phyloP scores from a whole-genome alignment of 92 coral and sea anemone genomes.

The Phenganax subtilis region DNA sequence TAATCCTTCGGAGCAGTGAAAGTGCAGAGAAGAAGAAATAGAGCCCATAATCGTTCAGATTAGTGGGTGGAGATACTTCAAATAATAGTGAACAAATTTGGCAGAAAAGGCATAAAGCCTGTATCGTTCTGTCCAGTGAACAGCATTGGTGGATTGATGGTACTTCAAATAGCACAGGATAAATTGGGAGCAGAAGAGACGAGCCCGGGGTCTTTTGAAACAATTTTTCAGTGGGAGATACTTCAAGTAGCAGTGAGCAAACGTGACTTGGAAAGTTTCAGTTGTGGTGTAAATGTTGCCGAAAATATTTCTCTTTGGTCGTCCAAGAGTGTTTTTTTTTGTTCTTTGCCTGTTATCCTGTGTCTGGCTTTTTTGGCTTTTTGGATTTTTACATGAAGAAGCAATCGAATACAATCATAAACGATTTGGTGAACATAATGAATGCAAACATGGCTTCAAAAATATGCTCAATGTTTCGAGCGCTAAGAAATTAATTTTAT shows the following conservation, averaged over 20 bases:
- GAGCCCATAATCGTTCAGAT: no score
- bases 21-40: no score
- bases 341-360: neutral
- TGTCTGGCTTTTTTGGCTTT: neutral
- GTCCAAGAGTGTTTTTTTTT: neutral
- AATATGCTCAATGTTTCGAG: constrained; percentile 1
- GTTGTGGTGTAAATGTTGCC: neutral
- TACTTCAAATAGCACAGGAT: neutral
- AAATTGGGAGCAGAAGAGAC: neutral
- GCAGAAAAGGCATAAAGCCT: neutral
- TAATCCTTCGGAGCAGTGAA: no score
- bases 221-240: neutral
- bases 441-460: neutral
- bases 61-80: no score
- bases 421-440: constrained; percentile 20
- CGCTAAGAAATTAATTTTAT: constrained; percentile 9
- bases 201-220: neutral
- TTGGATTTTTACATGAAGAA: neutral
- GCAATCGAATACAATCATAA: neutral
- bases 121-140: neutral
- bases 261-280: neutral
- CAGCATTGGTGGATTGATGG: neutral
- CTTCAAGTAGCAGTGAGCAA: no score
- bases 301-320: neutral
- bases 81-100: no score